Evolutionary conservation across 2,797 vertebrate genomes (phyloP).

Genomic region (Acipenser ruthenus): DNA sequence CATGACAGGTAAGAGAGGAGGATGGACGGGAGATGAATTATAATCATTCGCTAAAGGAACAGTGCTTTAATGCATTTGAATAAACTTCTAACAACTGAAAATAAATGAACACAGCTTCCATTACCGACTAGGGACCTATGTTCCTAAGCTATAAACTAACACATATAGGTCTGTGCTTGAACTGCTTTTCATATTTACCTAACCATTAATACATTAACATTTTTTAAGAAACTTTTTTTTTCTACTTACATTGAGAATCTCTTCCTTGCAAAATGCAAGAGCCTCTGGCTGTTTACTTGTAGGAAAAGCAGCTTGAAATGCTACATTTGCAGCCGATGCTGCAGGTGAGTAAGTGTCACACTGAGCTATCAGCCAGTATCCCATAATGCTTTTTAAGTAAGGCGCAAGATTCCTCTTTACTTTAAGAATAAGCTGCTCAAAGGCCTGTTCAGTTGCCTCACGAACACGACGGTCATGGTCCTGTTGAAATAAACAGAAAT

Average conservation of each 20-base stretch:
- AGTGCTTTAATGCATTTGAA: no score
- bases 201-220: no score
- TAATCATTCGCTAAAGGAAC: no score
- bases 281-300: conserved; percentile 85
- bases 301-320: conserved; percentile 90
- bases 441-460: conserved; percentile 89
- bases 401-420: conserved; percentile 90
- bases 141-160: no score
- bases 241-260: conserved; percentile 80
- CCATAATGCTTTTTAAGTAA: conserved; percentile 91
- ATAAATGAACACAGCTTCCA: not conserved
- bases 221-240: not conserved
- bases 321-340: conserved; percentile 75
- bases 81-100: not conserved
- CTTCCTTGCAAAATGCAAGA: conserved; percentile 89
- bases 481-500: conserved; percentile 42
- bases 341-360: conserved; percentile 87
- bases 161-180: no score
- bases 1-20: no score
- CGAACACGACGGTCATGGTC: conserved; percentile 91
- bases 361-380: conserved; percentile 92
- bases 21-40: no score
- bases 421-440: conserved; percentile 89
- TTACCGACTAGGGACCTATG: no score
- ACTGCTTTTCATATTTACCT: no score